Evolutionary conservation across 2,113 vertebrate species (phyloP).

Genomic region (Python bivittatus): DNA sequence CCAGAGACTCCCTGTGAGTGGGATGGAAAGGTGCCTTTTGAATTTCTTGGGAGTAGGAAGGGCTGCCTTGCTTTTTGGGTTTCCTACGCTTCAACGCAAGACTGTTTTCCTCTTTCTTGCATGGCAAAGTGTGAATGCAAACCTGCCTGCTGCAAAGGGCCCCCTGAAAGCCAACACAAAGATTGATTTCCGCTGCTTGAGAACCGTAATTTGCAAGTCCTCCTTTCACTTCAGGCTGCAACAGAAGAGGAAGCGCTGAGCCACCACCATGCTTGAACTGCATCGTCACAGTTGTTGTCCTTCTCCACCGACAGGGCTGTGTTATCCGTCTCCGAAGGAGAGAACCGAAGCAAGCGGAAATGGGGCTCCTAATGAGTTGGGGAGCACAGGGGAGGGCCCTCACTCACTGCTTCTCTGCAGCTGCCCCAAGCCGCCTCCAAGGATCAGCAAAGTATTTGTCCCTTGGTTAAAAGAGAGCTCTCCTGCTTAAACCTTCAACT

Average conservation of each 20-base stretch:
- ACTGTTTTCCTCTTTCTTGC: not conserved
- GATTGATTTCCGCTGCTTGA: not conserved
- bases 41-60: not conserved
- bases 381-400: not conserved
- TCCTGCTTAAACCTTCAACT: not conserved
- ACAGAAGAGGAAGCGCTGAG: not conserved
- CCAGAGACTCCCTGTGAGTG: not conserved
- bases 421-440: not conserved
- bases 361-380: not conserved
- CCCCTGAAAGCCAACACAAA: not conserved
- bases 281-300: not conserved
- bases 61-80: not conserved
- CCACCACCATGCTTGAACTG: no score
- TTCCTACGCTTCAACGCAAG: not conserved
- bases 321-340: not conserved
- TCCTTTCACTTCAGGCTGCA: not conserved
- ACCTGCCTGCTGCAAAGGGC: no score
- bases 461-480: not conserved
- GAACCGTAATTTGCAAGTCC: not conserved
- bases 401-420: not conserved
- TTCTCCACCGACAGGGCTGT: not conserved
- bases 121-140: not conserved
- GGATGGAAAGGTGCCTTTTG: not conserved
- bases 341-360: not conserved
- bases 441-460: not conserved